A percentile compares a stretch with the other conserved stretches of the same genome.
Conservation (phyloP, 2,888 invertebrate genomes). For the Cyclophora punctaria region DNA sequence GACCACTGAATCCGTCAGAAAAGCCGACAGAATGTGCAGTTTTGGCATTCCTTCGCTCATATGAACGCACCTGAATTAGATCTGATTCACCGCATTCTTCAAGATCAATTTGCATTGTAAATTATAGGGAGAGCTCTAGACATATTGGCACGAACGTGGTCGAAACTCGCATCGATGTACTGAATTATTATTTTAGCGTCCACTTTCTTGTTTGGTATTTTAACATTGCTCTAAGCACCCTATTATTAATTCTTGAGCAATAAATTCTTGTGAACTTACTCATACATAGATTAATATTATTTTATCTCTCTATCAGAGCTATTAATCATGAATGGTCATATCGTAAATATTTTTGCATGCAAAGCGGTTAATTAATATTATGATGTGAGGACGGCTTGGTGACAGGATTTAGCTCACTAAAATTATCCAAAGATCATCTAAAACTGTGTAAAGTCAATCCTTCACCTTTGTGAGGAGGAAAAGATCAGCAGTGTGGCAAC, state of each 20-base stretch:
- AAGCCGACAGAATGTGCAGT: constrained; percentile 6
- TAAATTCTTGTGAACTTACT: too few species aligned
- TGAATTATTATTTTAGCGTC: constrained; percentile 1
- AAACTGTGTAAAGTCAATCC: constrained; percentile 28
- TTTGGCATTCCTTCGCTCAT: constrained; percentile 15
- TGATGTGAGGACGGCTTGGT: too few species aligned
- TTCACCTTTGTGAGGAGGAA: constrained; percentile 62
- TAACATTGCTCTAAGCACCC: too few species aligned
- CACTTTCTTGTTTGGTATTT: neutral
- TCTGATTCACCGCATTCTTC: constrained; percentile 23
- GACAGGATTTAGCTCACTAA: too few species aligned
- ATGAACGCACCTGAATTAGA: constrained; percentile 21
- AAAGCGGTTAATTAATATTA: too few species aligned
- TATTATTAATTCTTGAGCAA: too few species aligned
- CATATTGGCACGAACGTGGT: neutral
- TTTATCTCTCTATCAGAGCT: too few species aligned
- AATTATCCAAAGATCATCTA: too few species aligned
- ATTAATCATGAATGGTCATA: too few species aligned
- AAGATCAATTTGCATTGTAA: constrained; percentile 45
- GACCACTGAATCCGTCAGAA: neutral
- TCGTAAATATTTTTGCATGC: too few species aligned
- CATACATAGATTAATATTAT: too few species aligned
- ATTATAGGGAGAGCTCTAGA: constrained; percentile 13
- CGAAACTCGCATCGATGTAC: too few species aligned
- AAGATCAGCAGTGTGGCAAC: constrained; percentile 51